phyloP scores from a whole-genome alignment of 1,140 invertebrate genomes.

The Ceratina japonica region DNA sequence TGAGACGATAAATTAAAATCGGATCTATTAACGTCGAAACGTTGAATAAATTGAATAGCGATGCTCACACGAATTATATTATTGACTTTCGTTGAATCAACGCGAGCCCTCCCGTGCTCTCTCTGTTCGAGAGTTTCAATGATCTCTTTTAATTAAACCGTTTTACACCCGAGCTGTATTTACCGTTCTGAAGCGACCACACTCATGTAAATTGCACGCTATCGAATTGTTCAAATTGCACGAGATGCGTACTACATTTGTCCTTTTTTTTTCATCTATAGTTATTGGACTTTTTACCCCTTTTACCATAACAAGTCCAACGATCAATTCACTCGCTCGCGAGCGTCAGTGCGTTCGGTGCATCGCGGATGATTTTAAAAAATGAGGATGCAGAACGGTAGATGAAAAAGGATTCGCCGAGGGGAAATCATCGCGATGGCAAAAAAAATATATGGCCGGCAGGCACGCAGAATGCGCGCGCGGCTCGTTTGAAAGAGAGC shows the following conservation, averaged over 20 bases:
- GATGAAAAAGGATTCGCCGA: conserved; percentile 2
- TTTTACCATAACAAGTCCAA: too few species aligned
- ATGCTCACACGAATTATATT: background rate
- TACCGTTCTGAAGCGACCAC: background rate
- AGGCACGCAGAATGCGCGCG: conserved; percentile 3
- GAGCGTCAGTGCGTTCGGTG: too few species aligned
- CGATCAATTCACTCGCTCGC: too few species aligned
- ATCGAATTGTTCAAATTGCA: conserved; percentile 2
- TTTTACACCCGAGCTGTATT: background rate
- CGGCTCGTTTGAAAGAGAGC: conserved; percentile 23
- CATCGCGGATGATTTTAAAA: conserved; percentile 52
- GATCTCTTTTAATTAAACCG: conserved; percentile 1
- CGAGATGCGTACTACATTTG: background rate
- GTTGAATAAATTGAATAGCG: background rate
- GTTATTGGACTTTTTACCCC: conserved; percentile 18
- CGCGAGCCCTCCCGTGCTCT: background rate
- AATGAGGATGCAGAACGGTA: background rate
- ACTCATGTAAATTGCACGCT: background rate
- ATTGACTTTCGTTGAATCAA: background rate
- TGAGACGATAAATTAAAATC: conserved; percentile 46
- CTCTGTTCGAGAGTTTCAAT: background rate
- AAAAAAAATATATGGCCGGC: conserved; percentile 39
- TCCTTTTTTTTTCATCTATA: background rate
- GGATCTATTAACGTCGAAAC: conserved; percentile 16
- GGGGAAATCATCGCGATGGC: conserved; percentile 49